Evolutionary conservation across 2,113 vertebrate genomes (phyloP).

Genomic region (Aphyosemion australe): DNA sequence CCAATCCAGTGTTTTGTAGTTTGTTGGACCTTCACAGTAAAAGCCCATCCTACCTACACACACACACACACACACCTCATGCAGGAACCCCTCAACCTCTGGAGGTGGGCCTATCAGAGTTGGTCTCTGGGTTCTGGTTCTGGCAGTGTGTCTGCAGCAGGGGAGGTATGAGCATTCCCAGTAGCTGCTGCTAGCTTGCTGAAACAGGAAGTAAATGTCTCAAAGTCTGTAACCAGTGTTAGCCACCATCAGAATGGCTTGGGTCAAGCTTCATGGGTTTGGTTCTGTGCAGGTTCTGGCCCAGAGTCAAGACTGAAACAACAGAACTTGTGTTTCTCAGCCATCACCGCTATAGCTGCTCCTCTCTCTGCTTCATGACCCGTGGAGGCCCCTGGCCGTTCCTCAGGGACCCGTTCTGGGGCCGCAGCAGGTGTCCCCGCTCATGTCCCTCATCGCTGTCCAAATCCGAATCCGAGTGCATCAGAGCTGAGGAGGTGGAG

Average conservation of each 20-base stretch:
- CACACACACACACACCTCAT: slow-evolving; percentile 39
- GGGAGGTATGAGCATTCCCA: no score
- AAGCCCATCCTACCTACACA: slow-evolving; percentile 27
- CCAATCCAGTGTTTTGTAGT: slow-evolving; percentile 55
- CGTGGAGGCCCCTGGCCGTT: slow-evolving; percentile 87
- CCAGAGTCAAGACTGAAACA: slow-evolving; percentile 55
- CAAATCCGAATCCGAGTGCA: slow-evolving; percentile 96
- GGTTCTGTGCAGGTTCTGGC: no score
- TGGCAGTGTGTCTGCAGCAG: slow-evolving; percentile 63
- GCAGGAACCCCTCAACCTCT: slow-evolving; percentile 37
- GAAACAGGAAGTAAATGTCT: slow-evolving; percentile 8
- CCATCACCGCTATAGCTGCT: slow-evolving; percentile 77
- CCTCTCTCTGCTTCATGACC: slow-evolving; percentile 83
- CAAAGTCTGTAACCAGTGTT: slow-evolving; percentile 17
- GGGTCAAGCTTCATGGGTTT: neutral
- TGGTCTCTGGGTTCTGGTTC: neutral
- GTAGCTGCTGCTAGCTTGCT: slow-evolving; percentile 43
- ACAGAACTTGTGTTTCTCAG: neutral
- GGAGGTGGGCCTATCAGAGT: neutral
- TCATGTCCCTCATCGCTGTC: slow-evolving; percentile 95
- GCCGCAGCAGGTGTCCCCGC: slow-evolving; percentile 88
- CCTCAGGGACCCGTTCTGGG: slow-evolving; percentile 91
- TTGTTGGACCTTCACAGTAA: slow-evolving; percentile 43
- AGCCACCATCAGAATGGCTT: slow-evolving; percentile 20
- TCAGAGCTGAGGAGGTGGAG: slow-evolving; percentile 90